Percentiles rank a stretch among this genome's conserved stretches.
Conservation (phyloP, 2,888 invertebrate species). For the Eucera pruinosa region DNA sequence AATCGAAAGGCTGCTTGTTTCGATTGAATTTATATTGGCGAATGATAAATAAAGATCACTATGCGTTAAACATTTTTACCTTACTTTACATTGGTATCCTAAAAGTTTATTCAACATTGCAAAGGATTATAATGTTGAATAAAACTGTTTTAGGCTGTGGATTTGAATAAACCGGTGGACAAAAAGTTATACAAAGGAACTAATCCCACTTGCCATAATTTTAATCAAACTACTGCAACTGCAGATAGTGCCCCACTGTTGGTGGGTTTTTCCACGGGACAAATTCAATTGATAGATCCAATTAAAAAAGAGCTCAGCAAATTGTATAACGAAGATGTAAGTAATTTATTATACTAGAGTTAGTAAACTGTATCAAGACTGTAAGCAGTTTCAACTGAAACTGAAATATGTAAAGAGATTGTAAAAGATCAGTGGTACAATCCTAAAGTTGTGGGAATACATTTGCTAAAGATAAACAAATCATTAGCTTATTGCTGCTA, state of each 20-base stretch:
- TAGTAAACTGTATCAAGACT: too few species aligned
- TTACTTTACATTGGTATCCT: not conserved
- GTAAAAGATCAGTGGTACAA: slow-evolving; percentile 49
- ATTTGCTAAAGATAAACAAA: slow-evolving; percentile 21
- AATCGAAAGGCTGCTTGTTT: not conserved
- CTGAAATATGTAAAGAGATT: slow-evolving; percentile 27
- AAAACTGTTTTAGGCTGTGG: slow-evolving; percentile 90
- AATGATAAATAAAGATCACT: not conserved
- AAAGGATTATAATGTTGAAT: slow-evolving; percentile 17
- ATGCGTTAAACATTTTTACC: not conserved
- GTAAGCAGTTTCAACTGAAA: too few species aligned
- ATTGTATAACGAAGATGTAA: slow-evolving; percentile 98
- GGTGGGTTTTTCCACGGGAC: slow-evolving; percentile 99
- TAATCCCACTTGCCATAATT: slow-evolving; percentile 99
- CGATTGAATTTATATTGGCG: not conserved
- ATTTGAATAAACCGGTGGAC: slow-evolving; percentile 98
- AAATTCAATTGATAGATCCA: slow-evolving; percentile 98
- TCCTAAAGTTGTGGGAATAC: slow-evolving; percentile 24
- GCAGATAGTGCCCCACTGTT: slow-evolving; percentile 94
- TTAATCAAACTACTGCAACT: slow-evolving; percentile 93
- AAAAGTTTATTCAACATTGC: not conserved
- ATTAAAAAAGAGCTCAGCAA: slow-evolving; percentile 98
- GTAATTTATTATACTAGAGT: slow-evolving; percentile 72
- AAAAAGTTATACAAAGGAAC: slow-evolving; percentile 99
- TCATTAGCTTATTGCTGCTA: slow-evolving; percentile 14